Evolutionary conservation across 2,113 vertebrate species (phyloP).

Genomic region (Albula glossodonta): DNA sequence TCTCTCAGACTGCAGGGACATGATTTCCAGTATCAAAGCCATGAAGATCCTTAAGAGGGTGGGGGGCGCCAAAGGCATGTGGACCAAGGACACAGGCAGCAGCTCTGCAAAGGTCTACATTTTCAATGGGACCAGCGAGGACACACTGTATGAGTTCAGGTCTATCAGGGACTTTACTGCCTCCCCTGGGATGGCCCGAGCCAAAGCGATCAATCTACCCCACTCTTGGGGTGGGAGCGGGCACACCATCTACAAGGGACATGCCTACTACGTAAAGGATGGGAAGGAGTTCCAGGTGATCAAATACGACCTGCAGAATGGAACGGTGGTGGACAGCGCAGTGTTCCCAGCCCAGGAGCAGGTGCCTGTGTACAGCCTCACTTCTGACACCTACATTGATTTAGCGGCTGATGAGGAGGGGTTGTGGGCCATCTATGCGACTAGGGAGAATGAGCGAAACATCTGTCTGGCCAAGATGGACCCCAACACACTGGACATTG

Average conservation of each 20-base stretch:
- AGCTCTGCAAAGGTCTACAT: constrained; percentile 84
- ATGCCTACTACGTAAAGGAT: constrained; percentile 81
- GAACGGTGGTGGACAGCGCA: constrained; percentile 78
- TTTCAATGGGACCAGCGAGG: constrained; percentile 82
- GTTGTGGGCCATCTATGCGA: constrained; percentile 89
- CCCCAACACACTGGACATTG: constrained; percentile 82
- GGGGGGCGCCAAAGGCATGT: constrained; percentile 81
- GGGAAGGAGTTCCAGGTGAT: constrained; percentile 80
- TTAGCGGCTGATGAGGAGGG: constrained; percentile 86
- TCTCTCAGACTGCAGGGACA: constrained; percentile 84
- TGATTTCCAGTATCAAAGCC: constrained; percentile 83
- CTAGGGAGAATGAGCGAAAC: constrained; percentile 80
- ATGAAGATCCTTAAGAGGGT: constrained; percentile 94
- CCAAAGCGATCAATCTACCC: constrained; percentile 77
- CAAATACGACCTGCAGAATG: constrained; percentile 83
- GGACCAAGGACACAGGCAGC: constrained; percentile 83
- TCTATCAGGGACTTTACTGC: constrained; percentile 83
- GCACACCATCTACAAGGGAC: constrained; percentile 80
- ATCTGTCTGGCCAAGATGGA: constrained; percentile 93
- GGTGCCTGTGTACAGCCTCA: constrained; percentile 81
- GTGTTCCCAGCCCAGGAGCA: constrained; percentile 82
- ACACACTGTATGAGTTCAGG: constrained; percentile 80
- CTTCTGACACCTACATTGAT: constrained; percentile 83
- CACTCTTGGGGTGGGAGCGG: constrained; percentile 83
- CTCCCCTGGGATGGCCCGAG: constrained; percentile 70